Evolutionary conservation across 2,797 vertebrate species (phyloP).

Genomic region (Lutjanus campechanus): DNA sequence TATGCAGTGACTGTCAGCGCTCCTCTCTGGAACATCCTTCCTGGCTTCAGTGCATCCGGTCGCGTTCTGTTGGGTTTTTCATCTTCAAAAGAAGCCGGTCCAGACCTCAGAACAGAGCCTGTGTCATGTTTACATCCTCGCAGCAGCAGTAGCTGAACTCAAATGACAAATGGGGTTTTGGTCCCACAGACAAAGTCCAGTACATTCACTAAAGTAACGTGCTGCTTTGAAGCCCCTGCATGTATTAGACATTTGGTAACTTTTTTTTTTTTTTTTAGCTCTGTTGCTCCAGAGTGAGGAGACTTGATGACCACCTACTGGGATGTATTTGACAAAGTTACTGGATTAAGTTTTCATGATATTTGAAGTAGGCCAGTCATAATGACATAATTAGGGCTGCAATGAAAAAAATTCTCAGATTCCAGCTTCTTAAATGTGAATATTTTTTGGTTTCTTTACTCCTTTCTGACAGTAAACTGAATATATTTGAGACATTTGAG

Average conservation of each 20-base stretch:
- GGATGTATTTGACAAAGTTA: background rate
- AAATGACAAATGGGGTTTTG: slow-evolving; percentile 28
- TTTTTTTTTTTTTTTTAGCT: background rate
- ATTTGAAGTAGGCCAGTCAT: no score
- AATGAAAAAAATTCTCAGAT: no score
- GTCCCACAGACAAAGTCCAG: background rate
- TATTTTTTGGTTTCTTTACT: no score
- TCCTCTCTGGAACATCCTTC: slow-evolving; percentile 24
- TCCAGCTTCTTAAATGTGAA: no score
- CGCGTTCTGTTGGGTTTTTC: slow-evolving; percentile 7
- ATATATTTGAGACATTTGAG: no score
- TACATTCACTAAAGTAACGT: background rate
- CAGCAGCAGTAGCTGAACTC: slow-evolving; percentile 28
- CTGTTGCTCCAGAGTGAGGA: background rate
- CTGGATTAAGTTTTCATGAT: no score
- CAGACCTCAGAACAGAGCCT: slow-evolving; percentile 17
- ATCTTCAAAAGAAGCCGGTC: slow-evolving; percentile 30
- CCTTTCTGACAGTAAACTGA: no score
- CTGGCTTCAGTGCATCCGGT: background rate
- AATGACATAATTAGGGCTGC: no score
- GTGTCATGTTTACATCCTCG: slow-evolving; percentile 23
- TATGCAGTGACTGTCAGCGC: background rate
- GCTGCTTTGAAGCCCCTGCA: background rate
- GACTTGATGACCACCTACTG: background rate
- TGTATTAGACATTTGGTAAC: background rate